These are phyloP conservation scores for Clinocottus analis DNA, from an alignment of 2,113 vertebrate species.

Conservation along the genomic window DNA sequence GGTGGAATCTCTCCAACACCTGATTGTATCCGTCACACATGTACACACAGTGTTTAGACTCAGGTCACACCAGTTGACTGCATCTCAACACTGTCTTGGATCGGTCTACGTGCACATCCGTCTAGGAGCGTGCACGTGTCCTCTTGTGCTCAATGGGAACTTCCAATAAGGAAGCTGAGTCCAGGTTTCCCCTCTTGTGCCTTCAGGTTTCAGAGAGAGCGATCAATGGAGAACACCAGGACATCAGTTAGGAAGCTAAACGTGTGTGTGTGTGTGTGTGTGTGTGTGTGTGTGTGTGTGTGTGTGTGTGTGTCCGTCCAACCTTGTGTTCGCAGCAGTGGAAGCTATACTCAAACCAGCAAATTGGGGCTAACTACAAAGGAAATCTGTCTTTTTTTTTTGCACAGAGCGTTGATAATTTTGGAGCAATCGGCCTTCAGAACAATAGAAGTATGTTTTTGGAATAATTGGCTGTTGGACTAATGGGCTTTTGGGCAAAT, in stretches of 20 bases:
- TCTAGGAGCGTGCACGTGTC: neutral
- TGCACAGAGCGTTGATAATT: too few species aligned
- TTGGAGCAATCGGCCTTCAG: too few species aligned
- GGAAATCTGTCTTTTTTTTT: too few species aligned
- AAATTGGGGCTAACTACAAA: too few species aligned
- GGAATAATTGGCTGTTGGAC: too few species aligned
- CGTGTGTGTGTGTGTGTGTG: neutral
- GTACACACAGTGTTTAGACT: neutral
- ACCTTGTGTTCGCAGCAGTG: too few species aligned
- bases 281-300: neutral
- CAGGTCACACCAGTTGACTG: conserved; percentile 20
- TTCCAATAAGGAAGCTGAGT: neutral
- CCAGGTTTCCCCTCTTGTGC: conserved; percentile 16
- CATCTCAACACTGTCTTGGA: conserved; percentile 24
- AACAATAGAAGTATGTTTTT: too few species aligned
- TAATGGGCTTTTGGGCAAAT: too few species aligned
- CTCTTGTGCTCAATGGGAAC: conserved; percentile 18
- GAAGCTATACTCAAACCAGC: too few species aligned
- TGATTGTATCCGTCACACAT: neutral
- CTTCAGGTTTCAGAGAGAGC: conserved; percentile 54
- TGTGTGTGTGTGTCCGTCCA: too few species aligned
- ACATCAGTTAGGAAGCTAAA: conserved; percentile 60
- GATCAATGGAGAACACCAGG: conserved; percentile 54
- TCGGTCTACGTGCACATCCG: conserved; percentile 13
- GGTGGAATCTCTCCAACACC: neutral